phyloP scores from a whole-genome alignment of 2,888 invertebrate species.

The Ramazzottius varieornatus region DNA sequence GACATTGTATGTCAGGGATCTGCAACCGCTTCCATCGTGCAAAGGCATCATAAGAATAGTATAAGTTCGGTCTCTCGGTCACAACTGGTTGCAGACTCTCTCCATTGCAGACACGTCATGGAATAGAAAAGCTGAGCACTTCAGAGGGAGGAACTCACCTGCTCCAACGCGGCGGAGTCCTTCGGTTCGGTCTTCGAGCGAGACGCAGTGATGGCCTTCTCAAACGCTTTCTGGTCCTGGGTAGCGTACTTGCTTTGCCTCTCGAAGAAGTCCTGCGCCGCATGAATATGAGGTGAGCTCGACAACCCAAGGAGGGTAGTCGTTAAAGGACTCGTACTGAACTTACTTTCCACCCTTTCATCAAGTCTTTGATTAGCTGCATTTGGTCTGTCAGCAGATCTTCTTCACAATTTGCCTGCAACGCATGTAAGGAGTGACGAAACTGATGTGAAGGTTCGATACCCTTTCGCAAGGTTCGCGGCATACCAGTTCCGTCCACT shows the following conservation, averaged over 20 bases:
- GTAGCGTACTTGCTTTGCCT: background rate
- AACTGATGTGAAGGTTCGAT: background rate
- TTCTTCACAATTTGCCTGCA: background rate
- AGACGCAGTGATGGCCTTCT: background rate
- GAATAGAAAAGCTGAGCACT: too few relatives aligned
- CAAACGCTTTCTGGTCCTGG: background rate
- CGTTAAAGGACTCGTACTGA: too few relatives aligned
- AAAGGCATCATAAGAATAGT: too few relatives aligned
- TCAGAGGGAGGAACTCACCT: too few relatives aligned
- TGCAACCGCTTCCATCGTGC: too few relatives aligned
- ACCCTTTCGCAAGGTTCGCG: background rate
- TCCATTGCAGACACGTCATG: too few relatives aligned
- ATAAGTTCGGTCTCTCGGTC: too few relatives aligned
- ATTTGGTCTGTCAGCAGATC: background rate
- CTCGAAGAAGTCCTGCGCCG: background rate
- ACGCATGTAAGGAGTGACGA: background rate
- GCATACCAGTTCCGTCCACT: background rate
- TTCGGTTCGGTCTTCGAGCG: background rate
- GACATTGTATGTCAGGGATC: too few relatives aligned
- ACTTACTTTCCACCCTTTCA: conserved; percentile 1
- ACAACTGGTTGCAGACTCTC: too few relatives aligned
- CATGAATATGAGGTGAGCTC: too few relatives aligned
- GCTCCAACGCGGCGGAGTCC: background rate
- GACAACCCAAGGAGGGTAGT: too few relatives aligned
- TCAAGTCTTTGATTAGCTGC: background rate